phyloP scores from a whole-genome alignment of 2,888 invertebrate genomes.

The Nemapogon koenigi region DNA sequence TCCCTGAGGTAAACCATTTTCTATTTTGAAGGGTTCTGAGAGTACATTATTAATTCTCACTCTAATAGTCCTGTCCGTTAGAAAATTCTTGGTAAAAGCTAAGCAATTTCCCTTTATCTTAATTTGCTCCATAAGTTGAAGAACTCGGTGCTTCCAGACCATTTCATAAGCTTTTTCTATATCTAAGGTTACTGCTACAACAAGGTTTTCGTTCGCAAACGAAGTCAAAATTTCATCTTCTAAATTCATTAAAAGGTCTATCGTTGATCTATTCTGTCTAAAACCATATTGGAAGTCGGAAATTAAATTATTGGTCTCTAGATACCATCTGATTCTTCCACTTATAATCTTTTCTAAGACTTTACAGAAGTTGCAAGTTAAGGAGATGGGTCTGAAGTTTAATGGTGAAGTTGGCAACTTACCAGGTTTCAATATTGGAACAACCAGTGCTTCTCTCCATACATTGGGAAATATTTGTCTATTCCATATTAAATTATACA shows the following conservation, averaged over 20 bases:
- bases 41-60: slow-evolving; percentile 8
- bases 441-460: slow-evolving; percentile 16
- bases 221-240: slow-evolving; percentile 13
- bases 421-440: slow-evolving; percentile 17
- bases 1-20: slow-evolving; percentile 14
- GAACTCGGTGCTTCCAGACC: slow-evolving; percentile 17
- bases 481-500: slow-evolving; percentile 3
- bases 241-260: slow-evolving; percentile 13
- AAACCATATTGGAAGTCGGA: slow-evolving; percentile 15
- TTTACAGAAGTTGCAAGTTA: slow-evolving; percentile 14
- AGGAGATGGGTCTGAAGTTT: slow-evolving; percentile 16
- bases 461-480: slow-evolving; percentile 15
- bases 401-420: slow-evolving; percentile 9
- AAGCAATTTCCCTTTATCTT: slow-evolving; percentile 11
- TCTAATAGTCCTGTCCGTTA: slow-evolving; percentile 11
- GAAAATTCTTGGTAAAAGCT: slow-evolving; percentile 12
- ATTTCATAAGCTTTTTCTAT: slow-evolving; percentile 17
- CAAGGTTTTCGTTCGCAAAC: slow-evolving; percentile 13
- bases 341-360: slow-evolving; percentile 16
- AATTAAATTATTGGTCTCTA: slow-evolving; percentile 8
- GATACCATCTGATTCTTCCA: slow-evolving; percentile 14
- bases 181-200: slow-evolving; percentile 14
- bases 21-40: not conserved
- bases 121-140: slow-evolving; percentile 5
- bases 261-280: slow-evolving; percentile 14